These are phyloP conservation scores for Strigamia maritima DNA, from an alignment of 2,888 invertebrate species.

Conservation along the genomic window DNA sequence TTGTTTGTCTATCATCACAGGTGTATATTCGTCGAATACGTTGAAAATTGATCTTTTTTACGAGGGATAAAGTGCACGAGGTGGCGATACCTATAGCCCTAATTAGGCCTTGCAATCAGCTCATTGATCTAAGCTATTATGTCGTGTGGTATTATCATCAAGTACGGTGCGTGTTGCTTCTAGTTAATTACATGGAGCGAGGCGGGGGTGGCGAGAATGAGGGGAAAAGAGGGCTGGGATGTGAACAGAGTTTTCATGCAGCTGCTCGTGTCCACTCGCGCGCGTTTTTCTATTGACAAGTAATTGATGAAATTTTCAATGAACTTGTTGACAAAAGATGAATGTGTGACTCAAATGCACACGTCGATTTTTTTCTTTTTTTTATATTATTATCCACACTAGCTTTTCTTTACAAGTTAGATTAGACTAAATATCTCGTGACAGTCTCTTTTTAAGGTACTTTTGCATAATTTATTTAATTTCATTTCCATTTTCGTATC, in stretches of 20 bases:
- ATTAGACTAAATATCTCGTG: not conserved
- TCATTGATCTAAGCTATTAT: slow-evolving; percentile 31
- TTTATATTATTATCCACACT: not conserved
- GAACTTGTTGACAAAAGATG: slow-evolving; percentile 12
- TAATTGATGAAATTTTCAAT: slow-evolving; percentile 28
- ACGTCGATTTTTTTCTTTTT: not conserved
- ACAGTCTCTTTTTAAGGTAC: not conserved
- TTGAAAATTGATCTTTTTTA: slow-evolving; percentile 14
- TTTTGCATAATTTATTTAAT: slow-evolving; percentile 1
- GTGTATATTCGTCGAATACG: not conserved
- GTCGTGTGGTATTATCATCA: slow-evolving; percentile 34
- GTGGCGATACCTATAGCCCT: slow-evolving; percentile 30
- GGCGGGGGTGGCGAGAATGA: slow-evolving; percentile 13
- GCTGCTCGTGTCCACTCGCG: slow-evolving; percentile 16
- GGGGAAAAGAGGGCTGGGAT: not conserved
- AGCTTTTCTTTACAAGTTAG: not conserved
- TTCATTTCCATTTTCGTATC: not conserved
- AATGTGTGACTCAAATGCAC: slow-evolving; percentile 3
- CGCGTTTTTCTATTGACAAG: slow-evolving; percentile 22
- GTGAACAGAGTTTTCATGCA: slow-evolving; percentile 15
- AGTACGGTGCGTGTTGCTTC: slow-evolving; percentile 31
- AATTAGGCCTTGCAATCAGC: slow-evolving; percentile 32
- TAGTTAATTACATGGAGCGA: slow-evolving; percentile 22
- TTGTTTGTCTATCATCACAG: not conserved
- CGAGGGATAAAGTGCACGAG: not conserved